phyloP scores from a whole-genome alignment of 2,113 vertebrate species.

The Gopherus evgoodei region DNA sequence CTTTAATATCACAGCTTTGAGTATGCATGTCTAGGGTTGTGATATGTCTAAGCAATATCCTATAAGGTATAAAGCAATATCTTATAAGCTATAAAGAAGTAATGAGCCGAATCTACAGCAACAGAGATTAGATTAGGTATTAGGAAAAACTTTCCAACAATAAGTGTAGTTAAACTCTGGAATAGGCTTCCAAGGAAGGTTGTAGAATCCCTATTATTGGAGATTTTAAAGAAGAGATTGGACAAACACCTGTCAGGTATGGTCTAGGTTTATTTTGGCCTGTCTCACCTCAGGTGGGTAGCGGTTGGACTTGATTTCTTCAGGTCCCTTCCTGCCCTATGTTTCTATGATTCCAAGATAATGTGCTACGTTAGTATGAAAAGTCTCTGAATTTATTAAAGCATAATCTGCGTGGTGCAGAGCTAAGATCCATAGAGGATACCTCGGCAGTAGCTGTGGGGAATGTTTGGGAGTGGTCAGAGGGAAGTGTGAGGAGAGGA shows the following conservation, averaged over 20 bases:
- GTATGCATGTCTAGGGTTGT: not conserved
- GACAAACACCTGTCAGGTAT: not conserved
- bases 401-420: not conserved
- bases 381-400: not conserved
- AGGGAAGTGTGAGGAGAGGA: not conserved
- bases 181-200: not conserved
- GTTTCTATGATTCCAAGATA: not conserved
- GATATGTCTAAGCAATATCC: not conserved
- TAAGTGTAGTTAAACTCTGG: not conserved
- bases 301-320: not conserved
- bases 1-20: not conserved
- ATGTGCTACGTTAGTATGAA: rapidly evolving
- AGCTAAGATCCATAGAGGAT: not conserved
- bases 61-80: not conserved
- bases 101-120: too few relatives aligned
- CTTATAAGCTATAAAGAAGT: too few relatives aligned
- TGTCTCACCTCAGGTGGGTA: not conserved
- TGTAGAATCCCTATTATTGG: not conserved
- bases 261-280: not conserved
- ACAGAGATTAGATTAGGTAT: not conserved
- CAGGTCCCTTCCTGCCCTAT: not conserved
- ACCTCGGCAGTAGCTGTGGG: not conserved
- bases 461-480: not conserved
- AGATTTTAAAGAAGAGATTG: not conserved
- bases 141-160: not conserved